These are phyloP conservation scores for Drosophila cracens DNA, from an alignment of 2,888 invertebrate species.

Conservation along the genomic window DNA sequence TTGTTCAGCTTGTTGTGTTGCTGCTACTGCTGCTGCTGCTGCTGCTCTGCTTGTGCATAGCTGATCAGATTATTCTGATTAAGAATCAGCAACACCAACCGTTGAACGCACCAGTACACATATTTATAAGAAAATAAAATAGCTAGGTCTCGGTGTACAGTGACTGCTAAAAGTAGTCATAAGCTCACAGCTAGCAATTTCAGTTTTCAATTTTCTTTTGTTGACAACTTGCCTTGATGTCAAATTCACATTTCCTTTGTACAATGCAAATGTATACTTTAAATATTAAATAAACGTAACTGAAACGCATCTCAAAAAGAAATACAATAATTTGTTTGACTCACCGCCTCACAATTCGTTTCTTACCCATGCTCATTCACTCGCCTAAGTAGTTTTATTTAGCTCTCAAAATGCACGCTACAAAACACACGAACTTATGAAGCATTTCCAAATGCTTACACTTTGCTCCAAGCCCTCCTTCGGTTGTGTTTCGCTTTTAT, in stretches of 20 bases:
- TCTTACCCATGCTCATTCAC: slow-evolving; percentile 70
- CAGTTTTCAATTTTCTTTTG: slow-evolving; percentile 15
- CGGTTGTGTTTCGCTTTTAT: slow-evolving; percentile 43
- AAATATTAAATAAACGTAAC: slow-evolving; percentile 46
- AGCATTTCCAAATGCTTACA: slow-evolving; percentile 24
- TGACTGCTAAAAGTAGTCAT: slow-evolving; percentile 34
- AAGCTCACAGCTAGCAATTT: slow-evolving; percentile 35
- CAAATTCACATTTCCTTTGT: slow-evolving; percentile 25
- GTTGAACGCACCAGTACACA: slow-evolving; percentile 11
- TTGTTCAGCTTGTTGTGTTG: slow-evolving; percentile 47
- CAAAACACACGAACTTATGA: slow-evolving; percentile 28
- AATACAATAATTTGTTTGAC: slow-evolving; percentile 28
- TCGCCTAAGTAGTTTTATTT: slow-evolving; percentile 83
- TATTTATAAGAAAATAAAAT: not conserved
- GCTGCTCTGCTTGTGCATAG: slow-evolving; percentile 70
- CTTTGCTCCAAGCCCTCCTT: not conserved
- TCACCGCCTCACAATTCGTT: slow-evolving; percentile 31
- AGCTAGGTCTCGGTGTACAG: slow-evolving; percentile 5
- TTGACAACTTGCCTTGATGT: slow-evolving; percentile 36
- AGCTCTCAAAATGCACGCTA: slow-evolving; percentile 47
- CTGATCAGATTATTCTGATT: slow-evolving; percentile 82
- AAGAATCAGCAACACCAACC: slow-evolving; percentile 69
- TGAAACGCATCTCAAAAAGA: slow-evolving; percentile 34
- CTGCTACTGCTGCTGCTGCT: slow-evolving; percentile 41
- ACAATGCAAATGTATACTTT: slow-evolving; percentile 3